Percentiles rank a stretch among this genome's conserved stretches.
These are phyloP conservation scores for Chymomyza procnemis DNA, from an alignment of 2,888 invertebrate species.

Conservation along the genomic window DNA sequence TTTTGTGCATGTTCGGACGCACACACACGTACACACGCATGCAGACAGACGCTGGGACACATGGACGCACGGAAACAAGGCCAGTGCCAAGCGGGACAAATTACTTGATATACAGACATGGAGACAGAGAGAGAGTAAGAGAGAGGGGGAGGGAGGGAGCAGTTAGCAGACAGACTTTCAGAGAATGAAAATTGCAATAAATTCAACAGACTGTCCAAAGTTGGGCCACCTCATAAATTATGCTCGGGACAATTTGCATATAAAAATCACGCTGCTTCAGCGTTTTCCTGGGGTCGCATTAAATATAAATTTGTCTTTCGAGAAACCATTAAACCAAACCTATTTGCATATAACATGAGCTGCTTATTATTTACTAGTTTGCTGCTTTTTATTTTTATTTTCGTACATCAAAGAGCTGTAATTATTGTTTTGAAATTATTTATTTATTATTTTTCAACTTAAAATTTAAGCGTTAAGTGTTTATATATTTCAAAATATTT, in stretches of 20 bases:
- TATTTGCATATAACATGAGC: background rate
- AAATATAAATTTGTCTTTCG: constrained; percentile 23
- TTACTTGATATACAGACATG: background rate
- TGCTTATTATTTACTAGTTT: background rate
- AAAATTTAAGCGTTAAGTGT: background rate
- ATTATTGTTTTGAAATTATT: constrained; percentile 6
- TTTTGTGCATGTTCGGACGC: background rate
- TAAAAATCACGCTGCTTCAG: background rate
- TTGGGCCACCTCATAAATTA: background rate
- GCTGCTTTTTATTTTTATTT: background rate
- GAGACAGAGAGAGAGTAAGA: no score
- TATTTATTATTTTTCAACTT: background rate
- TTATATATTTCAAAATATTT: background rate
- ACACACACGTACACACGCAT: background rate
- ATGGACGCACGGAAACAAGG: background rate
- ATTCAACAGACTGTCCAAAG: background rate
- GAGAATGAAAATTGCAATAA: background rate
- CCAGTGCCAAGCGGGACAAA: background rate
- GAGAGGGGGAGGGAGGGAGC: no score
- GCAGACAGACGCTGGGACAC: background rate
- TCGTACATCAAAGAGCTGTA: background rate
- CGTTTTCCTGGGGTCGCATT: constrained; percentile 22
- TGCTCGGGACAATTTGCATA: background rate
- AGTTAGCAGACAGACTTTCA: background rate
- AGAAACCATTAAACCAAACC: background rate